Evolutionary conservation across 2,797 vertebrate genomes (phyloP).

Genomic region (Dicrostonyx torquatus): DNA sequence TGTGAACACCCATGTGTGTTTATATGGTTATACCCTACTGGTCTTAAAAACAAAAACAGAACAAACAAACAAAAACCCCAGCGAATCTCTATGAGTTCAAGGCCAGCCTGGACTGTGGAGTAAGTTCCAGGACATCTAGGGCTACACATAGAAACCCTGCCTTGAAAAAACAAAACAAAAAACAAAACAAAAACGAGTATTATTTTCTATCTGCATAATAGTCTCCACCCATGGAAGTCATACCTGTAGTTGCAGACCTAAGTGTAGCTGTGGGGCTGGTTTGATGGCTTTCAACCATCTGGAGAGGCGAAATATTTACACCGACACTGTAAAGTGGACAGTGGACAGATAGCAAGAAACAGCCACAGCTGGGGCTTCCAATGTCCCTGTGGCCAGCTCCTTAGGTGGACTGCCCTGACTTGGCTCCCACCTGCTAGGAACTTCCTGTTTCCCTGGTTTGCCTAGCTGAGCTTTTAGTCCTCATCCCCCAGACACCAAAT

Average conservation of each 20-base stretch:
- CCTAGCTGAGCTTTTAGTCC: background rate
- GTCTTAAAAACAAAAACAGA: background rate
- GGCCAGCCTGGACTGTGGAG: background rate
- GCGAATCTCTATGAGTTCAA: background rate
- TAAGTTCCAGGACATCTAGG: background rate
- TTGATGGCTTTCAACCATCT: background rate
- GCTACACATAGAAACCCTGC: background rate
- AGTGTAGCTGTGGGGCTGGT: background rate
- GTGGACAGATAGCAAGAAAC: background rate
- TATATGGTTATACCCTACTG: background rate
- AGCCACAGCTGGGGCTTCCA: too few relatives aligned
- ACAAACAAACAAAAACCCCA: background rate
- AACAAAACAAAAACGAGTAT: background rate
- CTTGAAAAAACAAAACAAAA: background rate
- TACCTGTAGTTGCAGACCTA: background rate
- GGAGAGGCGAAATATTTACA: background rate
- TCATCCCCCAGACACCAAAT: background rate
- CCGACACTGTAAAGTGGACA: background rate
- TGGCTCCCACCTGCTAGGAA: background rate
- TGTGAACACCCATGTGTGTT: background rate
- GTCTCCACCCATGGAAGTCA: background rate
- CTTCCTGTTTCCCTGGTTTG: background rate
- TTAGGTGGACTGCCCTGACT: background rate
- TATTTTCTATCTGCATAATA: background rate
- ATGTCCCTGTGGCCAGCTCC: background rate